phyloP scores from a whole-genome alignment of 2,888 invertebrate genomes.

The Cheilosia variabilis region DNA sequence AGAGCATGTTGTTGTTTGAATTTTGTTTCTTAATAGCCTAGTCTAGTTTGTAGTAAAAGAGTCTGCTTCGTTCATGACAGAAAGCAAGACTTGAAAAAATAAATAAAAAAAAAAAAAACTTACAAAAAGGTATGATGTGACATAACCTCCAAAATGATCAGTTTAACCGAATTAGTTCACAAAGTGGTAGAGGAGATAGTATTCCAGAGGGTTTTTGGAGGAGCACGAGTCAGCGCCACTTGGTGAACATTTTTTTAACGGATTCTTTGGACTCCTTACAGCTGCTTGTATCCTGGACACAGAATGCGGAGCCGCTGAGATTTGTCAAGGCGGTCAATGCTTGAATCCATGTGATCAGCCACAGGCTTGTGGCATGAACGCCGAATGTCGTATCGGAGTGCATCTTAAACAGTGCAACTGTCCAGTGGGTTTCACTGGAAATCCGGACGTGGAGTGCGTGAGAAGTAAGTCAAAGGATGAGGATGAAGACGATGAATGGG shows the following conservation, averaged over 20 bases:
- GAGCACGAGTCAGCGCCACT: conserved; percentile 7
- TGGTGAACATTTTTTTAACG: conserved; percentile 18
- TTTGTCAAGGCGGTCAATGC: conserved; percentile 93
- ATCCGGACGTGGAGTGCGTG: conserved; percentile 92
- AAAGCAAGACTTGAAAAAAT: conserved; percentile 39
- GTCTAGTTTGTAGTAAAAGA: conserved; percentile 49
- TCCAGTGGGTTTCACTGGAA: conserved; percentile 93
- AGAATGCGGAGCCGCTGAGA: conserved; percentile 91
- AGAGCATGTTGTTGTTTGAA: conserved; percentile 58
- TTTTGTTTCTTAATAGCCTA: conserved; percentile 38
- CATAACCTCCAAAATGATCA: conserved; percentile 63
- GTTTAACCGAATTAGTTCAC: conserved; percentile 56
- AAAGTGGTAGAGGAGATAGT: conserved; percentile 71
- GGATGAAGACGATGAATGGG: no score
- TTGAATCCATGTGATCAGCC: conserved; percentile 90
- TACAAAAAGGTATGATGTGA: conserved; percentile 63
- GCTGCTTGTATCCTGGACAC: conserved; percentile 91
- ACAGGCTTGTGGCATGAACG: conserved; percentile 93
- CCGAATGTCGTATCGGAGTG: conserved; percentile 88
- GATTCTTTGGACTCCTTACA: conserved; percentile 80
- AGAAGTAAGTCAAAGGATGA: conserved; percentile 88
- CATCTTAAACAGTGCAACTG: conserved; percentile 93
- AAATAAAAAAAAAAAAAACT: conserved; percentile 32
- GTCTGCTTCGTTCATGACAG: conserved; percentile 57
- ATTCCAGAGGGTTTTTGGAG: conserved; percentile 68